These are phyloP conservation scores for Chroicocephalus ridibundus DNA, from an alignment of 2,113 vertebrate genomes.

Conservation along the genomic window DNA sequence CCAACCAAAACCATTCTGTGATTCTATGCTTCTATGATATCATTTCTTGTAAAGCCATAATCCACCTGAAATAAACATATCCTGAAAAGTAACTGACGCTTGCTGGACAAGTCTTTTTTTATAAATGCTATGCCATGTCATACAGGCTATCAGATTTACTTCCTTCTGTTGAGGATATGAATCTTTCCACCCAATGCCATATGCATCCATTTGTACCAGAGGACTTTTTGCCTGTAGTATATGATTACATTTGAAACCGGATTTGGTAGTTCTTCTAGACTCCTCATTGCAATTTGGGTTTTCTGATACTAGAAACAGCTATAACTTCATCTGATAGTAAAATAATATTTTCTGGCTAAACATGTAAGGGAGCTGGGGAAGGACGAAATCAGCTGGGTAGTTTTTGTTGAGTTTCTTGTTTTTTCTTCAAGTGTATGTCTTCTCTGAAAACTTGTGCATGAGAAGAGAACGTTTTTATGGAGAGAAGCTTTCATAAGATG, in stretches of 20 bases:
- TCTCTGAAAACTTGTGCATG: background rate
- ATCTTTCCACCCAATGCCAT: background rate
- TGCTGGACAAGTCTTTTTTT: background rate
- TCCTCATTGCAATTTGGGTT: background rate
- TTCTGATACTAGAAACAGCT: background rate
- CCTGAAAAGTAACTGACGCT: background rate
- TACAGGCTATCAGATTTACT: background rate
- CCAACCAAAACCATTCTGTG: background rate
- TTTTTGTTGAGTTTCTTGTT: background rate
- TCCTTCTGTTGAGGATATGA: background rate
- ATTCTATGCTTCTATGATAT: background rate
- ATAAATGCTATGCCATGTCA: background rate
- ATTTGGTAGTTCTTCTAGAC: background rate
- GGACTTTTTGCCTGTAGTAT: background rate
- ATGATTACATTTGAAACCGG: background rate
- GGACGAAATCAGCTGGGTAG: accelerated
- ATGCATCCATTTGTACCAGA: background rate
- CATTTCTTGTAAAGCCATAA: background rate
- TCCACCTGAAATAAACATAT: background rate
- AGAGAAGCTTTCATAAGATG: background rate
- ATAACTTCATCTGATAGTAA: background rate
- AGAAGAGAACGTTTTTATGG: background rate
- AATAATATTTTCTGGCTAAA: background rate
- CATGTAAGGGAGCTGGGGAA: background rate
- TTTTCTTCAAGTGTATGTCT: background rate